phyloP scores from a whole-genome alignment of 2,888 invertebrate species.

The Chymomyza fuscimana region DNA sequence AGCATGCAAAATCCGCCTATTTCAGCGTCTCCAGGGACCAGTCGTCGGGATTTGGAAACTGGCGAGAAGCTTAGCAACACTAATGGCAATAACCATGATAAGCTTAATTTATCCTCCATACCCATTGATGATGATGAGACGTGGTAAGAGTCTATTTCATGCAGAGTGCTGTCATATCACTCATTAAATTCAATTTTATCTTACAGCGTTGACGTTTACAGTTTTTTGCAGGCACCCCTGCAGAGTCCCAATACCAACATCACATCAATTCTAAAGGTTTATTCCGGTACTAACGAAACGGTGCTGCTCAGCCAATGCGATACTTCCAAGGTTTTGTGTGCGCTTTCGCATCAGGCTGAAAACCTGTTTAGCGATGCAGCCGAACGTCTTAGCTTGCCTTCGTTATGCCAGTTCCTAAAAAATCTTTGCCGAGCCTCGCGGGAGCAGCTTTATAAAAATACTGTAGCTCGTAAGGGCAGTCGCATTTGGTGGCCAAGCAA shows the following conservation, averaged over 20 bases:
- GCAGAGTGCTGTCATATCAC: not conserved
- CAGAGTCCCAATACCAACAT: slow-evolving; percentile 83
- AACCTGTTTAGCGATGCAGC: slow-evolving; percentile 94
- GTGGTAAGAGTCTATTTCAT: slow-evolving; percentile 82
- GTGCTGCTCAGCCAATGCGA: slow-evolving; percentile 87
- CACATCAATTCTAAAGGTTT: slow-evolving; percentile 78
- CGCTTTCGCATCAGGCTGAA: slow-evolving; percentile 93
- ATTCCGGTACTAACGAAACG: slow-evolving; percentile 79
- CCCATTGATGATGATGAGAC: slow-evolving; percentile 88
- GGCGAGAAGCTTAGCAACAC: slow-evolving; percentile 74
- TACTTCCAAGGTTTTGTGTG: slow-evolving; percentile 93
- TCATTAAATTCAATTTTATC: not conserved
- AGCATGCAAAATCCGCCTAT: slow-evolving; percentile 84
- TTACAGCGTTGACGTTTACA: slow-evolving; percentile 90
- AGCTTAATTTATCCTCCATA: slow-evolving; percentile 83
- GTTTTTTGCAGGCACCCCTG: slow-evolving; percentile 87
- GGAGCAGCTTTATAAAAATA: slow-evolving; percentile 82
- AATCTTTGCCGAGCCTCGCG: slow-evolving; percentile 93
- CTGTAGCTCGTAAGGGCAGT: slow-evolving; percentile 80
- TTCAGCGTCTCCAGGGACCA: slow-evolving; percentile 76
- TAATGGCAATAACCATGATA: slow-evolving; percentile 81
- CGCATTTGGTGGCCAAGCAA: slow-evolving; percentile 80
- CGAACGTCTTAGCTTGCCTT: slow-evolving; percentile 90
- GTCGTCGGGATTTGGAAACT: slow-evolving; percentile 77
- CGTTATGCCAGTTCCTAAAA: slow-evolving; percentile 89